These are phyloP conservation scores for Rhagonycha lutea DNA, from an alignment of 2,888 invertebrate genomes.

Conservation along the genomic window DNA sequence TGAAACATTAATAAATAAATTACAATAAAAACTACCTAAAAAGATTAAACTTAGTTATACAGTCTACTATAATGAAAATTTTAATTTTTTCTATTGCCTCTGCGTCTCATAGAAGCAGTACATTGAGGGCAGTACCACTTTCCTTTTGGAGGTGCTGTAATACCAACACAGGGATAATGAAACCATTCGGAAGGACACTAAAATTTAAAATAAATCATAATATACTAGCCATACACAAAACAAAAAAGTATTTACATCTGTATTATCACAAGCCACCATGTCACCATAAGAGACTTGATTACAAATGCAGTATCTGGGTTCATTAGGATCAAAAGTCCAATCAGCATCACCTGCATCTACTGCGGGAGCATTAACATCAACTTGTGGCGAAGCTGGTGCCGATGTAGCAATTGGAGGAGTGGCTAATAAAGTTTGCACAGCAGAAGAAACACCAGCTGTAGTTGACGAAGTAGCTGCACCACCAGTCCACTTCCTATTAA, in stretches of 20 bases:
- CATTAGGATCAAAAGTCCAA: constrained; percentile 95
- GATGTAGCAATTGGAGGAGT: constrained; percentile 46
- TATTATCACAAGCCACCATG: constrained; percentile 99
- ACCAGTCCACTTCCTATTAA: constrained; percentile 48
- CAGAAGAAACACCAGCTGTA: constrained; percentile 40
- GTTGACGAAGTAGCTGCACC: constrained; percentile 28
- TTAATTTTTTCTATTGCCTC: constrained; percentile 80
- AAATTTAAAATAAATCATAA: constrained; percentile 44
- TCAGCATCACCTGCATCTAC: constrained; percentile 72
- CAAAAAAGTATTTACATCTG: constrained; percentile 68
- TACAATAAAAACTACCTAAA: neutral
- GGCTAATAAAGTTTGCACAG: constrained; percentile 53
- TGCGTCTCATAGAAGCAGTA: constrained; percentile 81
- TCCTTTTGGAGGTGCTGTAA: constrained; percentile 94
- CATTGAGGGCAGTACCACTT: constrained; percentile 99
- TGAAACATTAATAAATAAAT: neutral
- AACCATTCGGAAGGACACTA: constrained; percentile 99
- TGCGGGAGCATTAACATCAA: constrained; percentile 55
- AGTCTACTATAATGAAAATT: neutral
- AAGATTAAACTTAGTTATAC: neutral
- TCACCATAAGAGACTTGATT: constrained; percentile 97
- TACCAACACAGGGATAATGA: constrained; percentile 97
- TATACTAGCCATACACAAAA: neutral
- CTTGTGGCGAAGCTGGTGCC: constrained; percentile 53
- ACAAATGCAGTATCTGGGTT: constrained; percentile 94